A percentile compares a stretch with the other conserved stretches of the same genome.
Conservation (phyloP, 2,888 invertebrate species). For the Hypena proboscidalis region DNA sequence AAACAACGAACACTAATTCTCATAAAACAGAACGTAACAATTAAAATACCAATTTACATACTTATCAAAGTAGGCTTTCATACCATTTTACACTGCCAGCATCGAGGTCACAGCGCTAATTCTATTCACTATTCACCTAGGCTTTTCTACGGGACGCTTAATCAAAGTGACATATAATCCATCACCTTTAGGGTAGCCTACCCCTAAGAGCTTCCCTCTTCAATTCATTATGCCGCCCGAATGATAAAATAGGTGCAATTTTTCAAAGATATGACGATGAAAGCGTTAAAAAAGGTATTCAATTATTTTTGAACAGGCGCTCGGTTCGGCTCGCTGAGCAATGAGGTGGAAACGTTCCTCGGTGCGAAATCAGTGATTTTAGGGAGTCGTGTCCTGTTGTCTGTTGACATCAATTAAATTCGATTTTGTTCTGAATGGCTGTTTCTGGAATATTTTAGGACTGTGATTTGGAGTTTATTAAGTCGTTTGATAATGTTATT, state of each 20-base stretch:
- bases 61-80: slow-evolving; percentile 35
- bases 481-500: too few species aligned
- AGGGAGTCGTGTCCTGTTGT: slow-evolving; percentile 32
- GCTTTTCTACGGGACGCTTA: slow-evolving; percentile 34
- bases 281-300: slow-evolving; percentile 38
- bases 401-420: slow-evolving; percentile 39
- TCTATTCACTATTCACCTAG: slow-evolving; percentile 37
- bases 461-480: too few species aligned
- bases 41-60: slow-evolving; percentile 38
- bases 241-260: slow-evolving; percentile 59
- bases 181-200: slow-evolving; percentile 48
- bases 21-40: slow-evolving; percentile 20
- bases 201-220: slow-evolving; percentile 52
- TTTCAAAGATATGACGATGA: slow-evolving; percentile 60
- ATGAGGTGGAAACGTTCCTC: slow-evolving; percentile 22
- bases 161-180: slow-evolving; percentile 62
- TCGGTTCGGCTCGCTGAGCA: slow-evolving; percentile 20
- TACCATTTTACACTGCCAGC: slow-evolving; percentile 19
- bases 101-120: slow-evolving; percentile 15
- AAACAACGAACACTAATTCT: slow-evolving; percentile 3
- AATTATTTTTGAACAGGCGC: slow-evolving; percentile 31
- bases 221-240: slow-evolving; percentile 59
- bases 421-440: slow-evolving; percentile 31
- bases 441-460: too few species aligned
- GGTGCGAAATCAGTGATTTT: slow-evolving; percentile 35